Base-by-base conservation (phyloP, 2,797 vertebrate genomes). In the Helarctos malayanus region DNA sequence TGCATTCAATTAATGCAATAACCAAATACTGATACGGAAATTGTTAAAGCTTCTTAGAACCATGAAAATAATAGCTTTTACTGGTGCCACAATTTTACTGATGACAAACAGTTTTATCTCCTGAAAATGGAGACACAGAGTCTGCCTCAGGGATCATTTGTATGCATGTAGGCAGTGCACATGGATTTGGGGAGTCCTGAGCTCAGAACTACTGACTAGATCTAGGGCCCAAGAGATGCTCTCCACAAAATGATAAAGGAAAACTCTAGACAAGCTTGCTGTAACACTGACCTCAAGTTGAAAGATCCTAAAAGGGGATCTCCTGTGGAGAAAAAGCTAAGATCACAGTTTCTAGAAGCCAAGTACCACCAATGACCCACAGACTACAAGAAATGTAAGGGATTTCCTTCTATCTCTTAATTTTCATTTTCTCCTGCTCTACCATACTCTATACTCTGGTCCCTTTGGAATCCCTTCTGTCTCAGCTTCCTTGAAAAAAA, bases 1-100 rank as follows among this genome's bases (percentile, higher is more conserved):
- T 92, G 49, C 65, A 68, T 54, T 41, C 65, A 83, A 88, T 91
- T 93, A 94, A 54, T 2, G 59, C n/a, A 91, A 63, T 49, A 89
- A 98, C 61, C 45, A 97, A 94, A 15, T 68, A 91, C 13, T 27
- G 69, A 92, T 11, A 18, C 0, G 68, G 69, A 35, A 78, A 73
- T 35, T 81, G 80, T 59, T 35, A 94, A 90, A 88, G 81, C n/a
- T 92, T 23, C 3, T 76, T 97, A 79, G 27, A 96, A 88, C 16
- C 57, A 52, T n/a, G 76, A 69, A 97, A 97, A 93, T 4, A 89
- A 88, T 0, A 49, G 49, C 79, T 94, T 96, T 92, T 75, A 86
- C 25, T 56, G 21, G 84, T 57, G 91, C n/a, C 56, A 41, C 0
- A 61, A 52, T 89, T 89, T 97, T 27, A 1, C 92, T n/a, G 23